Conservation (phyloP, 2,797 vertebrate species). For the Pantherophis alleghaniensis region DNA sequence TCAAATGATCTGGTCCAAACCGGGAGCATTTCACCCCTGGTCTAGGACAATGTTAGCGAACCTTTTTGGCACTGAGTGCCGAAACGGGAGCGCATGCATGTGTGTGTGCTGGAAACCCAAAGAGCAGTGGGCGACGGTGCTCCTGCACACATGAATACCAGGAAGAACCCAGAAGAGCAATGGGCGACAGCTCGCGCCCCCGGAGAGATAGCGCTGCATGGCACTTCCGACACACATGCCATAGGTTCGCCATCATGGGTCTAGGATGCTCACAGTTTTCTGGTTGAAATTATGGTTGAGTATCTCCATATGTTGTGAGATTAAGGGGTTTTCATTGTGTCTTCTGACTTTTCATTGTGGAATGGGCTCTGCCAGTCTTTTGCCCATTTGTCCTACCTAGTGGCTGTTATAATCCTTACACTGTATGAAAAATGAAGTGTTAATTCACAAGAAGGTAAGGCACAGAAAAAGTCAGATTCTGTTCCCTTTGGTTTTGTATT, state of each 20-base stretch:
- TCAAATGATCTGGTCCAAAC: too few relatives aligned
- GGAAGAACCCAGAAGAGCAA: too few relatives aligned
- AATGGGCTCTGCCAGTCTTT: background rate
- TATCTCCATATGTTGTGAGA: background rate
- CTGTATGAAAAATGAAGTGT: background rate
- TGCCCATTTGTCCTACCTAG: background rate
- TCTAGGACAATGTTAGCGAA: background rate
- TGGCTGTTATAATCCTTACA: background rate
- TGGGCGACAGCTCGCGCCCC: too few relatives aligned
- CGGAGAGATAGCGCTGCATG: too few relatives aligned
- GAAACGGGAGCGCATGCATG: too few relatives aligned
- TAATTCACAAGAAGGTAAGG: background rate
- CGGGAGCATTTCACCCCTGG: background rate
- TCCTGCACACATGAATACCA: too few relatives aligned
- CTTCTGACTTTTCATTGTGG: background rate
- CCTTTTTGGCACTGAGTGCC: too few relatives aligned
- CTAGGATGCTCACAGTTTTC: background rate
- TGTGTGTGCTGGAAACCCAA: too few relatives aligned
- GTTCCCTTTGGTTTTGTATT: background rate
- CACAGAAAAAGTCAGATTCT: background rate
- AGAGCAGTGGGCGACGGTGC: too few relatives aligned
- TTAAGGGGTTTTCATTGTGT: background rate
- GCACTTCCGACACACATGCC: too few relatives aligned
- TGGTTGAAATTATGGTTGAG: background rate
- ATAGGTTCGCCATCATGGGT: background rate